Conservation (phyloP, 2,113 vertebrate species). For the Chaetodon auriga region DNA sequence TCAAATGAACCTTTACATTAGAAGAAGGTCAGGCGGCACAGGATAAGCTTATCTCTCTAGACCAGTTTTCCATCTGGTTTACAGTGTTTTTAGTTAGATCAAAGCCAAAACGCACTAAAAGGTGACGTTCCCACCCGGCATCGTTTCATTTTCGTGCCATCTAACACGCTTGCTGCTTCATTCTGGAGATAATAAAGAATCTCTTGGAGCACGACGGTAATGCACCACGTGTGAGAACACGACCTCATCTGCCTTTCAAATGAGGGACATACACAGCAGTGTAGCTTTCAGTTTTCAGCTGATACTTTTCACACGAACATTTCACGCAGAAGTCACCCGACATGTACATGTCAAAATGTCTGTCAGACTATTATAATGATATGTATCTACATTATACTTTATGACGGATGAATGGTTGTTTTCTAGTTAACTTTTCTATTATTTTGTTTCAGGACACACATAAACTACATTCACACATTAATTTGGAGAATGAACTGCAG, state of each 20-base stretch:
- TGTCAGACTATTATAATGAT: too few species aligned
- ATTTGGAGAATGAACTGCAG: neutral
- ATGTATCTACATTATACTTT: too few species aligned
- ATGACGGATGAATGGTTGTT: too few species aligned
- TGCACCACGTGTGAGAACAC: neutral
- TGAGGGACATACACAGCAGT: neutral
- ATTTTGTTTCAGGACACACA: neutral
- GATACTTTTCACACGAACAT: neutral
- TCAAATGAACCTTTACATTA: constrained; percentile 1
- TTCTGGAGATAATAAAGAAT: neutral
- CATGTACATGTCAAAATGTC: too few species aligned
- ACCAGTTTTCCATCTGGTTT: neutral
- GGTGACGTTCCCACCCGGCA: neutral
- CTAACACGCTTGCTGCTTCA: neutral
- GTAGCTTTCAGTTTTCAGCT: neutral
- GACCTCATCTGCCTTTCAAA: constrained; percentile 4
- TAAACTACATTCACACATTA: neutral
- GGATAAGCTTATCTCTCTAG: constrained; percentile 15
- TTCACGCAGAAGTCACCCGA: neutral
- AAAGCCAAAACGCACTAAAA: neutral
- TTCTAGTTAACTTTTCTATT: neutral
- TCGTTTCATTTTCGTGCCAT: neutral
- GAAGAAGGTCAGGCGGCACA: constrained; percentile 20
- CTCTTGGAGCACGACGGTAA: neutral
- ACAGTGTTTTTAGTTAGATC: neutral